Base-by-base conservation (phyloP, 2,797 vertebrate species). In the Anas bahamensis region DNA sequence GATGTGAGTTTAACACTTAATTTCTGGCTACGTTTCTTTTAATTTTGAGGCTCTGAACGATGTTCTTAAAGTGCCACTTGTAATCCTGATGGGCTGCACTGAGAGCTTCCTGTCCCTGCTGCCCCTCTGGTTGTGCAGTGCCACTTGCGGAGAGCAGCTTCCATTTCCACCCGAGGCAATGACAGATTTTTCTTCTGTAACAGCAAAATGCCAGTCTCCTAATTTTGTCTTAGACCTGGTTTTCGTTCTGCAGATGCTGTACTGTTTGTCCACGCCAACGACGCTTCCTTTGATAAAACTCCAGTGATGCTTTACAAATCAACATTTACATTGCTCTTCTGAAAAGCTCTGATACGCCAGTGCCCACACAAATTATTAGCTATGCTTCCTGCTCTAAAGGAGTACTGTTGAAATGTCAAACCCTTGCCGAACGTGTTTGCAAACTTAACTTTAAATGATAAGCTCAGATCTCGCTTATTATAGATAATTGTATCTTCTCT, bases 371-470 rank as follows among this genome's bases (percentile, higher is more conserved):
- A 90, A 92, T 94, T 79, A 92, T 72, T 92, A 91, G 77, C 76
- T 92, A 10, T 88, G 87, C 92, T 89, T 81, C 21, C 83, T 73
- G 85, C 87, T 86, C 26, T 66, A n/a, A 63, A 56, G 48, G 73
- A 86, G 53, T 28, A 7, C 52, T 95, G 71, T 72, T 69, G 64
- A 94, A 93, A 93, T 95, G 89, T 93, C 96, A 95, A 89, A 83
- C 46, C 63, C 79, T 78, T 57, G 60, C 83, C 60, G 41, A 29
- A 74, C n/a, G 2, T 76, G 74, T 95, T 97, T 95, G 89, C 87
- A 95, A 95, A 94, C 89, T 76, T 83, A 90, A 81, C 60, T 88
- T 95, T 70, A 89, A 95, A 92, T 93, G 66, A 95, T 92, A 76
- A 93, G 87, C 83, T 96, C 76, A 68, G 39, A 83, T 91, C 82